A percentile compares a stretch with the other conserved stretches of the same genome.
Evolutionary conservation across 2,888 invertebrate genomes (phyloP).

Genomic region (Buathra laborator): DNA sequence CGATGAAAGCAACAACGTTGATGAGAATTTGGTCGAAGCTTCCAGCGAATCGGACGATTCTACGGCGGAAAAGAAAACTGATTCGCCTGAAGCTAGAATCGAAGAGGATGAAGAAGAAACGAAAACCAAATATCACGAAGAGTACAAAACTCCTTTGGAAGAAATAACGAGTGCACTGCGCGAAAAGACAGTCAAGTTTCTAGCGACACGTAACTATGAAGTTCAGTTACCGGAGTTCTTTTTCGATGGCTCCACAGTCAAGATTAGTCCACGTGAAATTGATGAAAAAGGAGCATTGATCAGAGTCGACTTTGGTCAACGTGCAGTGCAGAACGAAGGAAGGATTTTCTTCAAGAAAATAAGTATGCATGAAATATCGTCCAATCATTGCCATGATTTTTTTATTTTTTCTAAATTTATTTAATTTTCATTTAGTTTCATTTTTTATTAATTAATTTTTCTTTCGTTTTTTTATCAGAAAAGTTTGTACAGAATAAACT

Average conservation of each 20-base stretch:
- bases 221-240: slow-evolving; percentile 90
- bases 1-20: slow-evolving; percentile 74
- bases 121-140: slow-evolving; percentile 73
- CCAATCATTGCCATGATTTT: neutral
- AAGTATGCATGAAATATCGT: slow-evolving; percentile 86
- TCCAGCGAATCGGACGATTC: slow-evolving; percentile 81
- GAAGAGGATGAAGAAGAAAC: slow-evolving; percentile 74
- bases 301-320: slow-evolving; percentile 89
- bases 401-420: neutral
- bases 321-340: slow-evolving; percentile 85
- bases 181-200: slow-evolving; percentile 90
- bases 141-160: slow-evolving; percentile 88
- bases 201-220: slow-evolving; percentile 92
- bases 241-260: slow-evolving; percentile 91
- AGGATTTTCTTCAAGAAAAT: slow-evolving; percentile 90
- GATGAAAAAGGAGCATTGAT: slow-evolving; percentile 91
- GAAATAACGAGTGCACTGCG: slow-evolving; percentile 91
- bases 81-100: slow-evolving; percentile 60
- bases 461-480: slow-evolving; percentile 86
- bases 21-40: slow-evolving; percentile 78
- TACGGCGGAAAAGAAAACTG: slow-evolving; percentile 84
- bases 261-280: slow-evolving; percentile 90
- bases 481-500: slow-evolving; percentile 92
- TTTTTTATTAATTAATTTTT: neutral
- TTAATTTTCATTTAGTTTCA: neutral